Evolutionary conservation across 2,888 invertebrate genomes (phyloP), one percentile per base, ranked within the genome.

Genomic region (Oeneis ivallda): DNA sequence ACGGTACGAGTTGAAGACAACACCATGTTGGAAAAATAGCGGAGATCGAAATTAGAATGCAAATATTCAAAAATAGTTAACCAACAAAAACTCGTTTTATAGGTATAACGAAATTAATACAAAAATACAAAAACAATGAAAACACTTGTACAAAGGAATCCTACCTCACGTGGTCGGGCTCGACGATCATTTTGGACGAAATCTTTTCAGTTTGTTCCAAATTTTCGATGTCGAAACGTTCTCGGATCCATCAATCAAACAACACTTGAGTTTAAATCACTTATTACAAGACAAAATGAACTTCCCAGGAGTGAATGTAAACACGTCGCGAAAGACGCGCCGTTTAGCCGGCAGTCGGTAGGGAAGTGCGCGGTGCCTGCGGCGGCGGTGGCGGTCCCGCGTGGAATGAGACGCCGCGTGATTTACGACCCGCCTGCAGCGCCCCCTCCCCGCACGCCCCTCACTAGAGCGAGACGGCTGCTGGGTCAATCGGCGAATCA

Each of bases 401-500:
- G 90, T 88, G 92, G 92, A 92, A 92, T 92, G 92, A 92, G 90
- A 89, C 82, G 84, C 87, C 85, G 85, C 83, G 89, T 92, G 92
- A 92, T 92, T 92, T 92, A 92, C 92, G 92, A 91, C 89, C 90
- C 91, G 91, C 92, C 91, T 90, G 91, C 92, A 90, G 88, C 87
- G 84, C 88, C 89, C 90, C 84, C 85, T 81, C 85, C 89, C 90
- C 88, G 84, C 87, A 78, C 87, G 80, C 84, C 86, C 83, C 85
- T 79, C 85, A 78, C 74, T 70, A 75, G 86, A 89, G 70, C 71
- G 82, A 79, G 89, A 89, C 73, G 75, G 76, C 73, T 70, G 80
- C 78, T 71, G 66, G 67, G 61, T 65, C 70, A 66, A 71, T 69
- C 52, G 65, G 65, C 72, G 70, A 69, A 66, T 66, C 56, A 13